Evolutionary conservation across 2,888 invertebrate species (phyloP).

Genomic region (Drosophila kanekoi): DNA sequence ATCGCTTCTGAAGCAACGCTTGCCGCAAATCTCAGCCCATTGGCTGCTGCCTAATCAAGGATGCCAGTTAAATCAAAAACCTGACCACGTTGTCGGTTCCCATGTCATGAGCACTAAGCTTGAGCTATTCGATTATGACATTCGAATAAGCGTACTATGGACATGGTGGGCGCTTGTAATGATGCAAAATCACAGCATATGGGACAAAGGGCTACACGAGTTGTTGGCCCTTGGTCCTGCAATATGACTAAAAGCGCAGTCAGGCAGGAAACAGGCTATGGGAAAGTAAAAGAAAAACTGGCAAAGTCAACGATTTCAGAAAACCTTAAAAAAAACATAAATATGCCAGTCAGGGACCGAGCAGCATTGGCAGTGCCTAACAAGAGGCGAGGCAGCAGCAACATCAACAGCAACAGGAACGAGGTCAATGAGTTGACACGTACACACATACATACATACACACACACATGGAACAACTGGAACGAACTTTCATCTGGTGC

Average conservation of each 20-base stretch:
- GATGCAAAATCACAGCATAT: slow-evolving; percentile 36
- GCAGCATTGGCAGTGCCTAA: slow-evolving; percentile 7
- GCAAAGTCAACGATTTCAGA: slow-evolving; percentile 48
- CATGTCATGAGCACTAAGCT: slow-evolving; percentile 54
- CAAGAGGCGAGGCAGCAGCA: slow-evolving; percentile 23
- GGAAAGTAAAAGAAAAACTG: slow-evolving; percentile 33
- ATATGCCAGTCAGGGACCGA: slow-evolving; percentile 23
- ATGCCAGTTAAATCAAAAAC: slow-evolving; percentile 28
- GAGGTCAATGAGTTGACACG: slow-evolving; percentile 79
- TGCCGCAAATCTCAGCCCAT: slow-evolving; percentile 15
- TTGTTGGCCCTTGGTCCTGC: slow-evolving; percentile 1
- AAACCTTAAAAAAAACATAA: slow-evolving; percentile 21
- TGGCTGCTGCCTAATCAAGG: slow-evolving; percentile 23
- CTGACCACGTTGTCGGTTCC: slow-evolving; percentile 27
- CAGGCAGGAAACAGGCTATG: slow-evolving; percentile 26
- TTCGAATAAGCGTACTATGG: slow-evolving; percentile 33
- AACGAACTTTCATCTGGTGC: slow-evolving; percentile 32
- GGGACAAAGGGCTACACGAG: background rate
- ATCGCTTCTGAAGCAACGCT: background rate
- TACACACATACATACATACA: slow-evolving; percentile 35
- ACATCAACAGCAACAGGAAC: slow-evolving; percentile 27
- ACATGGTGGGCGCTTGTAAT: slow-evolving; percentile 23
- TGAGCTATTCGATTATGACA: slow-evolving; percentile 69
- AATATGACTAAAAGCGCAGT: slow-evolving; percentile 28
- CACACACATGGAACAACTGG: slow-evolving; percentile 12